Evolutionary conservation across 2,113 vertebrate species (phyloP), one percentile per base, ranked within the genome.

Genomic region (Atherinomorus stipes): DNA sequence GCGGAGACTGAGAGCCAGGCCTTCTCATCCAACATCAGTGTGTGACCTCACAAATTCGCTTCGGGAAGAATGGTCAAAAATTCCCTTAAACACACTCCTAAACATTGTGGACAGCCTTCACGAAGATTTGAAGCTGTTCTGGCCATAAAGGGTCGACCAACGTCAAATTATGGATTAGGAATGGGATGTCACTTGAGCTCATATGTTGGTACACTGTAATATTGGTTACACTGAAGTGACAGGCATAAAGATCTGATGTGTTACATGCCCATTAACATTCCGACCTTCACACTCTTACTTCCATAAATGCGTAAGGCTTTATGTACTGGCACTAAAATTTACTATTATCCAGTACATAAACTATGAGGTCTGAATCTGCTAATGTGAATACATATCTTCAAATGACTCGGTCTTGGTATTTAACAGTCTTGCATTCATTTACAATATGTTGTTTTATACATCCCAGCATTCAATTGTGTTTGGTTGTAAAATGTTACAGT

Each of bases 401-500:
- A 57, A 44, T 18, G 16, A 21, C 22, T 44, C 16, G 25, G 25
- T 47, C 62, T 65, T 4, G 31, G 31, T 59, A 54, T 85, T 78
- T 83, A 74, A 61, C 10, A 10, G 40, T 21, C 71, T 66, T 75
- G 37, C 64, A 37, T 44, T 44, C 28, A 70, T 56, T 81, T 34
- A 37, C 45, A 47, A 28, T 18, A 11, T 12, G 34, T 25, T 28
- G 3, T 26, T 58, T 42, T n/a, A 47, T 8, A 73, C 44, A 37
- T 31, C 1, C 4, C 37, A 10, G 26, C 52, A 21, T 11, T 23
- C 16, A 25, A 28, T 50, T 67, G 60, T 64, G 49, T 52, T n/a
- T 8, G 74, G 11, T 49, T 65, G 65, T 50, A 73, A 69, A 45
- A 22, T 45, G 52, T 83, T 78, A 50, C 79, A 64, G 76, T 38